These are phyloP conservation scores for Lumbricus terrestris DNA, from an alignment of 2,888 invertebrate genomes.

Conservation along the genomic window DNA sequence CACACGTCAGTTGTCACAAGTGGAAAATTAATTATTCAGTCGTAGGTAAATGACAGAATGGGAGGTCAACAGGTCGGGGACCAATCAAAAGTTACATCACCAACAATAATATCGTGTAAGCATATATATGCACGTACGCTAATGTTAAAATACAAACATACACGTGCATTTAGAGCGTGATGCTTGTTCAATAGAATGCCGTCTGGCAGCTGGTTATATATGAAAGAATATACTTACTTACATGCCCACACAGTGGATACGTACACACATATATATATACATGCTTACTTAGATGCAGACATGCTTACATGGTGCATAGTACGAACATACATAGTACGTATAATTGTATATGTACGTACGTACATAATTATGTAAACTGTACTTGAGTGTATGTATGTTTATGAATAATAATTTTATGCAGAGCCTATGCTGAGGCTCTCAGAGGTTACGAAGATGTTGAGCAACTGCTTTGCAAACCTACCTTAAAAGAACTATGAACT, in stretches of 20 bases:
- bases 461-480: slow-evolving; percentile 59
- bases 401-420: too few relatives aligned
- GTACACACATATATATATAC: too few relatives aligned
- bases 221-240: too few relatives aligned
- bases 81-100: neutral
- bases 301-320: too few relatives aligned
- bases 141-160: too few relatives aligned
- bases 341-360: neutral
- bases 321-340: neutral
- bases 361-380: neutral
- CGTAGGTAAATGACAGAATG: neutral
- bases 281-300: too few relatives aligned
- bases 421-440: too few relatives aligned
- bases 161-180: too few relatives aligned
- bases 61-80: neutral
- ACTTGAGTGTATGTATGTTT: neutral
- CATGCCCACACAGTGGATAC: too few relatives aligned
- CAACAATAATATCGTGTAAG: neutral
- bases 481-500: slow-evolving; percentile 99
- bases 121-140: neutral
- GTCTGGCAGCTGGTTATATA: too few relatives aligned
- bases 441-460: neutral
- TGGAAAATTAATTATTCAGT: neutral
- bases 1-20: too few relatives aligned
- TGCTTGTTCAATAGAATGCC: too few relatives aligned